These are phyloP conservation scores for Nothocercus nigrocapillus DNA, from an alignment of 2,113 vertebrate genomes.

Conservation along the genomic window DNA sequence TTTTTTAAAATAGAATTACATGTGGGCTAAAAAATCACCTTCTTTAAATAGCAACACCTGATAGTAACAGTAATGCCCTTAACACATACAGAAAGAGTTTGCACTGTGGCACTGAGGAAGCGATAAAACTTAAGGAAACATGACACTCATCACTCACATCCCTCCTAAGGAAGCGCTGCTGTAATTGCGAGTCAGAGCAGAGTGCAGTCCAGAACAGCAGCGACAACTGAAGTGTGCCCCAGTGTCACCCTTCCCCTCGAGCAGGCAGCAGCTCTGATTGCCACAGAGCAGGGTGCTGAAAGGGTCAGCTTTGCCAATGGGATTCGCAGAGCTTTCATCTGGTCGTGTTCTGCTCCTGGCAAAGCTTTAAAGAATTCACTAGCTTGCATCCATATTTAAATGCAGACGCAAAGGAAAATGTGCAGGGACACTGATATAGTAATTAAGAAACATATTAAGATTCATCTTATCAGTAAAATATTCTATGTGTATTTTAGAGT, in stretches of 20 bases:
- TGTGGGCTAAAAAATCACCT: not conserved
- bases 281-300: constrained; percentile 38
- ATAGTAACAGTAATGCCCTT: not conserved
- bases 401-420: constrained; percentile 39
- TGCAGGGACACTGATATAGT: not conserved
- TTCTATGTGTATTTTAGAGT: not conserved
- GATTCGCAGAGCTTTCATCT: constrained; percentile 39
- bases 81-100: constrained; percentile 37
- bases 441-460: not conserved
- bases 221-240: not conserved
- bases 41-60: not conserved
- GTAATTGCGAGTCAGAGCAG: not conserved
- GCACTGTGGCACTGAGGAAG: not conserved
- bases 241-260: constrained; percentile 28
- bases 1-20: not conserved
- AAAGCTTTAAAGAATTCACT: constrained; percentile 42
- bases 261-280: not conserved
- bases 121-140: constrained; percentile 39
- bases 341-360: constrained; percentile 21
- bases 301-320: not conserved
- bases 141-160: constrained; percentile 27
- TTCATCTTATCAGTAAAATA: constrained; percentile 1
- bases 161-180: constrained; percentile 58
- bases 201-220: constrained; percentile 51
- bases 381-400: constrained; percentile 18